Evolutionary conservation across 2,797 vertebrate species (phyloP).

Genomic region (Tarsius wallacei): DNA sequence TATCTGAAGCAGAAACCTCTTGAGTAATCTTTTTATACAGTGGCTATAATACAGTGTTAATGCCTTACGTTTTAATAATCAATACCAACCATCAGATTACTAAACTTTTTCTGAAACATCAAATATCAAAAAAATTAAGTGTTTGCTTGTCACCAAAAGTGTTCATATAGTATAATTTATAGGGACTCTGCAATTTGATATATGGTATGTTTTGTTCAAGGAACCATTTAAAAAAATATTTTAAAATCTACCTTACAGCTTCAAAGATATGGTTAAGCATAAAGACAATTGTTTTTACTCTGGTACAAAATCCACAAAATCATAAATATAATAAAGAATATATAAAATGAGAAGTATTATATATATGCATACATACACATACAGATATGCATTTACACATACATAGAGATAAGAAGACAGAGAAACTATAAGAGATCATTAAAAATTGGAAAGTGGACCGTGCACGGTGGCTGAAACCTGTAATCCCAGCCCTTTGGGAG

Average conservation of each 20-base stretch:
- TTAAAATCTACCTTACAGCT: neutral
- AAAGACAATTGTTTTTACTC: neutral
- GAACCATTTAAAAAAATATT: neutral
- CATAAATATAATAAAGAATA: neutral
- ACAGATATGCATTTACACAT: neutral
- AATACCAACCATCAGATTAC: neutral
- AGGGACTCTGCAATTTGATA: neutral
- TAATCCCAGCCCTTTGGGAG: too few species aligned
- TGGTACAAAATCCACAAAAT: slow-evolving; percentile 11
- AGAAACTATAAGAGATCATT: neutral
- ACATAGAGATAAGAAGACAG: neutral
- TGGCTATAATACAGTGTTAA: neutral
- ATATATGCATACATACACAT: neutral
- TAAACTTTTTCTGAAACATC: slow-evolving; percentile 15
- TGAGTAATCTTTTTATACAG: slow-evolving; percentile 36
- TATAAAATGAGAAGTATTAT: neutral
- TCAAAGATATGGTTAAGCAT: neutral
- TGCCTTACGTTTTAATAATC: neutral
- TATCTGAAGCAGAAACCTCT: neutral
- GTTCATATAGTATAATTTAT: neutral
- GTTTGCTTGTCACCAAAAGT: neutral
- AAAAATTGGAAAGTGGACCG: neutral
- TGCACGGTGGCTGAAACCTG: too few species aligned
- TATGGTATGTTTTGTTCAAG: neutral
- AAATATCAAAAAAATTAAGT: neutral